phyloP scores from a whole-genome alignment of 2,113 vertebrate genomes.

The Rhizomys pruinosus region DNA sequence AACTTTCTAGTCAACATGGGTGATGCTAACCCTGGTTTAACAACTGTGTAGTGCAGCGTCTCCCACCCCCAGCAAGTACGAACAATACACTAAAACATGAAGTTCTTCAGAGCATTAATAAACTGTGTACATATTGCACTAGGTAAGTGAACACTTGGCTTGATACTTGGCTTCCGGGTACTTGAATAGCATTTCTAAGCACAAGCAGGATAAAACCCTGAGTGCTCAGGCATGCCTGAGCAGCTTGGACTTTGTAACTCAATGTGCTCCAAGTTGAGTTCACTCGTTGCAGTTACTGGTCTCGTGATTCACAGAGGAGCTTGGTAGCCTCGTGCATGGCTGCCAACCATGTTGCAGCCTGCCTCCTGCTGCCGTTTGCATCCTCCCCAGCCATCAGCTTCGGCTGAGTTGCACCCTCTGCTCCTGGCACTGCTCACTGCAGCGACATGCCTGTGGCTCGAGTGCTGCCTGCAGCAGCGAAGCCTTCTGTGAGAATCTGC shows the following conservation, averaged over 20 bases:
- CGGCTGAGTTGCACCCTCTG: no score
- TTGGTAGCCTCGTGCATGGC: conserved; percentile 97
- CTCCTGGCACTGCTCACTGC: no score
- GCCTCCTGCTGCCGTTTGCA: conserved; percentile 87
- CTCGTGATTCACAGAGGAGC: conserved; percentile 91
- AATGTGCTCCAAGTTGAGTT: not conserved
- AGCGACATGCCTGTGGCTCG: conserved; percentile 92
- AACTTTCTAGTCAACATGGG: no score
- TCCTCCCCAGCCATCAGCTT: no score
- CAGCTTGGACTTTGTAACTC: not conserved
- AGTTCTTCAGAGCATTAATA: conserved; percentile 88
- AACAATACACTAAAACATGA: conserved; percentile 84
- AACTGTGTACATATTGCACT: conserved; percentile 87
- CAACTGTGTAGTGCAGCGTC: conserved; percentile 78
- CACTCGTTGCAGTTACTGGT: conserved; percentile 85
- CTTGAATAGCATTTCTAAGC: conserved; percentile 69
- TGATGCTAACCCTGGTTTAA: no score
- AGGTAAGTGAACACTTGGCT: conserved; percentile 82
- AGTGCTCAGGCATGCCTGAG: not conserved
- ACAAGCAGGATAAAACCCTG: conserved; percentile 49
- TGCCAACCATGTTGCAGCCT: conserved; percentile 90
- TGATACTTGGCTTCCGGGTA: no score
- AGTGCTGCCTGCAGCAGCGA: conserved; percentile 89
- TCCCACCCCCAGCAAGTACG: conserved; percentile 62
- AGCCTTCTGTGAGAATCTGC: conserved; percentile 93